These are phyloP conservation scores for Megatriorchis doriae DNA, from an alignment of 2,113 vertebrate species.

Conservation along the genomic window DNA sequence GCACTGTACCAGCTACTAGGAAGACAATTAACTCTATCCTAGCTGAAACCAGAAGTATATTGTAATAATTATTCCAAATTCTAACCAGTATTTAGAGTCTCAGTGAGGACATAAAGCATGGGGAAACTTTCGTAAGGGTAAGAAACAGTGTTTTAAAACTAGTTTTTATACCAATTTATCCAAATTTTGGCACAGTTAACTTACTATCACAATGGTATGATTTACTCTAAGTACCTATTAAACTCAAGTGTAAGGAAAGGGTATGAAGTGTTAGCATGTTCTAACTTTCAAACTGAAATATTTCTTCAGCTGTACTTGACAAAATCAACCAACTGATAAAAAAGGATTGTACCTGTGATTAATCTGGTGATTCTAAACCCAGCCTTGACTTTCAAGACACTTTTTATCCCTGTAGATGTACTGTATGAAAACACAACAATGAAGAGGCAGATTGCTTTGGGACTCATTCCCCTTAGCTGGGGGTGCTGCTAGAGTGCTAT, in stretches of 20 bases:
- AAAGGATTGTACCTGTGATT: not conserved
- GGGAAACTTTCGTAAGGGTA: not conserved
- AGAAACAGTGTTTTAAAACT: not conserved
- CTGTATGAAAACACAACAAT: too few relatives aligned
- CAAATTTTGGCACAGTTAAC: not conserved
- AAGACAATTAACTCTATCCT: too few relatives aligned
- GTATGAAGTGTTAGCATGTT: not conserved
- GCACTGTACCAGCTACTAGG: too few relatives aligned
- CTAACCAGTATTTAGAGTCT: not conserved
- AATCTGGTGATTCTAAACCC: not conserved
- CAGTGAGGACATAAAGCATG: not conserved
- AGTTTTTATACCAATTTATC: not conserved
- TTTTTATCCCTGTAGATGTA: not conserved
- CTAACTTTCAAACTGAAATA: not conserved
- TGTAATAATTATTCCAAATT: not conserved
- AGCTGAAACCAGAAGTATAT: too few relatives aligned
- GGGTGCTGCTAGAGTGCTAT: not conserved
- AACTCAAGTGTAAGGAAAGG: not conserved
- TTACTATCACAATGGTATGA: not conserved
- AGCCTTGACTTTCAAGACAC: not conserved
- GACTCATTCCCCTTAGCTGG: not conserved
- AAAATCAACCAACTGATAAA: not conserved
- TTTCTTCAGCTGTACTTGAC: not conserved
- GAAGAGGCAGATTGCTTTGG: not conserved
- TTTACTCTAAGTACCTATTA: not conserved